A percentile compares a stretch with the other conserved stretches of the same genome.
These are phyloP conservation scores for Amphipyra berbera DNA, from an alignment of 2,888 invertebrate genomes.

Conservation along the genomic window DNA sequence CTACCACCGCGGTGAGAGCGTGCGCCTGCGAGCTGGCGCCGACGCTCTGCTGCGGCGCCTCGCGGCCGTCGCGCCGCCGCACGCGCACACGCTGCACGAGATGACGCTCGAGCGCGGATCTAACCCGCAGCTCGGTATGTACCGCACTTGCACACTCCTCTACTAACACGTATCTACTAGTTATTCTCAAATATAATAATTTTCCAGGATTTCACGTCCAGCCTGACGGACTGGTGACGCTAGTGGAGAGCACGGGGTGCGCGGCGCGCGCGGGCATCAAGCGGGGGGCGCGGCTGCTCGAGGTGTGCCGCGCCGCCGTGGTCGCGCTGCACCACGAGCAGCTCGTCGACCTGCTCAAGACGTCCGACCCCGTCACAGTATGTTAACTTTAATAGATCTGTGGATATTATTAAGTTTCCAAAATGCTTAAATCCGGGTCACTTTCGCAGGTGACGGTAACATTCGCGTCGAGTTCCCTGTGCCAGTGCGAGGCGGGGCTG, in stretches of 20 bases:
- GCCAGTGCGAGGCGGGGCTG: constrained; percentile 86
- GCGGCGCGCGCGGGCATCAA: constrained; percentile 96
- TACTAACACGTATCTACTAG: too few relatives aligned
- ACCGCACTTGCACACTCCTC: neutral
- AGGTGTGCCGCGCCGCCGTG: constrained; percentile 97
- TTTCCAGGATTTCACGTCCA: constrained; percentile 95
- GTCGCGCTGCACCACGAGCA: constrained; percentile 97
- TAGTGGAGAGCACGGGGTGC: constrained; percentile 93
- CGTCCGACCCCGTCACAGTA: constrained; percentile 96
- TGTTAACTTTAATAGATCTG: too few relatives aligned
- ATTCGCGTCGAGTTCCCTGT: constrained; percentile 87
- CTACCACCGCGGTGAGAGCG: constrained; percentile 98
- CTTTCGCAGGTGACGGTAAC: constrained; percentile 91
- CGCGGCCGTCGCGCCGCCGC: constrained; percentile 93
- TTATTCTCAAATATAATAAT: too few relatives aligned
- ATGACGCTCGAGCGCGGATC: constrained; percentile 94
- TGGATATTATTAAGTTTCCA: neutral
- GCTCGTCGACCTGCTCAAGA: constrained; percentile 97
- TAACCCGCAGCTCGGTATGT: constrained; percentile 92
- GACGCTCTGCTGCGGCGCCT: constrained; percentile 95
- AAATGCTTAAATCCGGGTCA: neutral
- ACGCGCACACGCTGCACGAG: constrained; percentile 93
- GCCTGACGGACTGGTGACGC: constrained; percentile 97
- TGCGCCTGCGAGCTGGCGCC: constrained; percentile 94
- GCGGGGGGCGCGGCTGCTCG: constrained; percentile 96